Percentiles rank a stretch among this genome's conserved stretches.
Evolutionary conservation across 2,797 vertebrate genomes (phyloP).

Genomic region (Heterohyrax brucei): DNA sequence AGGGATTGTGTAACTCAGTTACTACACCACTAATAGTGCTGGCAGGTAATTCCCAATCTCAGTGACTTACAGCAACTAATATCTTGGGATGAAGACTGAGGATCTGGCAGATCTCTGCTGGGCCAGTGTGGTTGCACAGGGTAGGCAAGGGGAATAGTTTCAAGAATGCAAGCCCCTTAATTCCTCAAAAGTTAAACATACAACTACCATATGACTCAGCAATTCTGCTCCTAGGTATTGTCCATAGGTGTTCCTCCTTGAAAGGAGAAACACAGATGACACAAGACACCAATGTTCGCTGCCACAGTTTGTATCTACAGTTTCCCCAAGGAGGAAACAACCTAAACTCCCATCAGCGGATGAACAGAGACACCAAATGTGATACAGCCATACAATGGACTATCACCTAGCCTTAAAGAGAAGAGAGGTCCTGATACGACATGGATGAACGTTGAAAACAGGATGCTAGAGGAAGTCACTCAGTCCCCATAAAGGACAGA

Average conservation of each 20-base stretch:
- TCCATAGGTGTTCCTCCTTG: too few relatives aligned
- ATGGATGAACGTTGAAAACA: too few relatives aligned
- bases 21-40: too few relatives aligned
- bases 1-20: too few relatives aligned
- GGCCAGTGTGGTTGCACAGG: not conserved
- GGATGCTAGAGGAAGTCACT: not conserved
- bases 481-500: not conserved
- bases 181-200: not conserved
- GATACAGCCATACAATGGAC: not conserved
- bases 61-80: not conserved
- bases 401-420: not conserved
- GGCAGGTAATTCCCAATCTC: not conserved
- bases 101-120: not conserved
- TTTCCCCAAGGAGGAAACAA: too few relatives aligned
- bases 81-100: not conserved
- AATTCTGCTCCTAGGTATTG: too few relatives aligned
- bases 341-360: not conserved
- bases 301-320: too few relatives aligned
- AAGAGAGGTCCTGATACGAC: not conserved
- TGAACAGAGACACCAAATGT: not conserved
- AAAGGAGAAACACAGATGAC: too few relatives aligned
- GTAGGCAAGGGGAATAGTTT: too few relatives aligned
- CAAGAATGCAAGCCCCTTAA: too few relatives aligned
- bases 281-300: too few relatives aligned
- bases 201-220: not conserved